These are phyloP conservation scores for Cardiocondyla obscurior DNA, from an alignment of 1,140 invertebrate species.

Conservation along the genomic window DNA sequence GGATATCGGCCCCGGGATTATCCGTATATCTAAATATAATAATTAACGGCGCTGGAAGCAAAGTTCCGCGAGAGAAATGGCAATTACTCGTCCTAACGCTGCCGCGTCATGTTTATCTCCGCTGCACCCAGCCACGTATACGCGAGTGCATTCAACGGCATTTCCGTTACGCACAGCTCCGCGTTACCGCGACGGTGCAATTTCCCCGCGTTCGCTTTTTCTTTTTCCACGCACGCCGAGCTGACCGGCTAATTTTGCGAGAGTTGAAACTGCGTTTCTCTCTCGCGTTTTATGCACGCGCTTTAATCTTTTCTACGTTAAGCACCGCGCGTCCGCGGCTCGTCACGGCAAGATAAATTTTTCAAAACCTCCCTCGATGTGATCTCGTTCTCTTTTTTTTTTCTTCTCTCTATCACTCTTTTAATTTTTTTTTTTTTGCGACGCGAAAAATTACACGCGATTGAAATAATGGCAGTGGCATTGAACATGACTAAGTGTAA, in stretches of 20 bases:
- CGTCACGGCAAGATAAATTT: constrained; percentile 38
- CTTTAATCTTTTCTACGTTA: constrained; percentile 52
- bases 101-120: constrained; percentile 37
- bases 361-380: neutral
- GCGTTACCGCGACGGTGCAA: constrained; percentile 34
- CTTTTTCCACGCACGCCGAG: constrained; percentile 25
- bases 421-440: neutral
- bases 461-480: neutral
- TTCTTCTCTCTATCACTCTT: too few species aligned
- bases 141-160: neutral
- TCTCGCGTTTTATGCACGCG: constrained; percentile 14
- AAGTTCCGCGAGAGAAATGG: constrained; percentile 68
- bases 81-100: constrained; percentile 52
- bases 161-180: neutral
- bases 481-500: neutral
- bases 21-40: constrained; percentile 67
- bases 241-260: constrained; percentile 32
- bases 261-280: constrained; percentile 34
- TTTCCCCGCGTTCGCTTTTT: constrained; percentile 38
- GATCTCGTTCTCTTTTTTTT: neutral
- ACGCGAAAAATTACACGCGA: constrained; percentile 17
- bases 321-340: constrained; percentile 17
- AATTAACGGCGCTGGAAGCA: constrained; percentile 66
- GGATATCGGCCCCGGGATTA: constrained; percentile 71
- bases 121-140: neutral